Conservation (phyloP, 2,888 invertebrate genomes). For the Glaucopsyche alexis region DNA sequence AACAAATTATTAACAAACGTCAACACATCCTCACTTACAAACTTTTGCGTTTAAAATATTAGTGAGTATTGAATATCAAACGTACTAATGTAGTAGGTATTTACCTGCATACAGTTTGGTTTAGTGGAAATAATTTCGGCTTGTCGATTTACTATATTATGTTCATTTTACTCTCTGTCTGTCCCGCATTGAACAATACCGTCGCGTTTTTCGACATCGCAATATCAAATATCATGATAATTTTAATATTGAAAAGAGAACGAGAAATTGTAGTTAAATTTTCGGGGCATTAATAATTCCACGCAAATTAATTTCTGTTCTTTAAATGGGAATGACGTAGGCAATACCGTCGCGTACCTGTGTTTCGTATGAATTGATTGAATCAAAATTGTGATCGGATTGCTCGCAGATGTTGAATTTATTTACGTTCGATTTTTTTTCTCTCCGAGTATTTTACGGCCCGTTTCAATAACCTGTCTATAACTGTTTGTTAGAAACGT, state of each 20-base stretch:
- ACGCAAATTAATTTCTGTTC: background rate
- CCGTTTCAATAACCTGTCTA: no score
- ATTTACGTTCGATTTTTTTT: background rate
- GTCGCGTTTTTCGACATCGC: background rate
- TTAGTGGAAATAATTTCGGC: no score
- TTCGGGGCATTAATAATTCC: constrained; percentile 1
- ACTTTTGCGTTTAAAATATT: no score
- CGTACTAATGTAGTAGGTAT: no score
- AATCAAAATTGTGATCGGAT: constrained; percentile 5
- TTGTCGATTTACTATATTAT: background rate
- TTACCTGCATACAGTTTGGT: no score
- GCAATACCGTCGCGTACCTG: background rate
- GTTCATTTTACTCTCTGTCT: background rate
- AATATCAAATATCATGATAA: background rate
- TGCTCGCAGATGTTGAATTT: background rate
- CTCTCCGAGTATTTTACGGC: background rate
- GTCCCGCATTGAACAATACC: background rate
- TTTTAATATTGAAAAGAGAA: background rate
- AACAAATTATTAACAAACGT: no score
- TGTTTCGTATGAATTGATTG: background rate
- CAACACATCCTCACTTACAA: no score
- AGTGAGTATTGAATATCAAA: no score
- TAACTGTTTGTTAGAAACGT: no score
- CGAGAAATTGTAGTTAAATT: background rate
- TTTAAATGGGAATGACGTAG: background rate